These are phyloP conservation scores for Petrocephalus zakoni DNA, from an alignment of 2,113 vertebrate genomes.

Conservation along the genomic window DNA sequence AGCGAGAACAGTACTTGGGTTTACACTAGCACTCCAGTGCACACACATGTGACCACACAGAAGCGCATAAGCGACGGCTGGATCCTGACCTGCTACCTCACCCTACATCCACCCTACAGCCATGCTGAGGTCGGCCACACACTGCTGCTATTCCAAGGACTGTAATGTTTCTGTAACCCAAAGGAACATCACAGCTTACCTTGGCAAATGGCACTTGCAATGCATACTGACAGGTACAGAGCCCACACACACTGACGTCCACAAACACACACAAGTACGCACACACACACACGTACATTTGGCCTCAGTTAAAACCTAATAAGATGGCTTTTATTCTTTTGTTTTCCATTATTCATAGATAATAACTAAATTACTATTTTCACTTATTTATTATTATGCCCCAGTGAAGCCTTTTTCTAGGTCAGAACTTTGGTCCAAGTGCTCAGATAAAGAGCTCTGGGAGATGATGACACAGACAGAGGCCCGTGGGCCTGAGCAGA, in stretches of 20 bases:
- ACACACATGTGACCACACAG: background rate
- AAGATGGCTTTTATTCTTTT: background rate
- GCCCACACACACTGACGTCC: too few species aligned
- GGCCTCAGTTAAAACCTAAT: background rate
- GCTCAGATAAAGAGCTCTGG: background rate
- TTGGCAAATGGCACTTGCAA: background rate
- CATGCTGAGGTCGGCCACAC: background rate
- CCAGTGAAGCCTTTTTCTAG: background rate
- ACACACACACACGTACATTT: background rate
- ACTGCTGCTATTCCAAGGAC: background rate
- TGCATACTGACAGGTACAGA: background rate
- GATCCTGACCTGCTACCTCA: background rate
- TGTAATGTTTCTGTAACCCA: background rate
- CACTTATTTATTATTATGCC: background rate
- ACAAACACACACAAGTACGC: background rate
- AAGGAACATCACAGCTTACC: background rate
- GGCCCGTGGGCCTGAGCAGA: background rate
- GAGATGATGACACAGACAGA: background rate
- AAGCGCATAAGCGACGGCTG: background rate
- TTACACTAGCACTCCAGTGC: background rate
- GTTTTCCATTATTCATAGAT: conserved; percentile 6
- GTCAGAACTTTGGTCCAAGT: conserved; percentile 4
- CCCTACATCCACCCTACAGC: background rate
- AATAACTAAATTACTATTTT: background rate
- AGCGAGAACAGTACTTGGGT: background rate